Evolutionary conservation across 1,140 invertebrate species (phyloP).

Genomic region (Cherax quadricarinatus): DNA sequence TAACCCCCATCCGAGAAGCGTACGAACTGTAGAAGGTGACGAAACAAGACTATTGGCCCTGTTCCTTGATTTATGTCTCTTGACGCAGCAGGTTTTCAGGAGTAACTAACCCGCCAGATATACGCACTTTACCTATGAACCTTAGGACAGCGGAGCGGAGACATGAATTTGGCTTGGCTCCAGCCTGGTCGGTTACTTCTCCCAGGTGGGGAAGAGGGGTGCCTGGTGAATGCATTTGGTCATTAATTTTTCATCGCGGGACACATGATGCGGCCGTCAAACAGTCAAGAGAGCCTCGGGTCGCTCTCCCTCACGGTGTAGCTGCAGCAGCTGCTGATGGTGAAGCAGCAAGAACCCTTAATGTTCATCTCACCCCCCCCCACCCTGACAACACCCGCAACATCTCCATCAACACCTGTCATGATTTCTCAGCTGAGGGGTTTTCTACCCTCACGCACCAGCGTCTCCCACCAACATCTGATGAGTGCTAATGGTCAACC

Average conservation of each 20-base stretch:
- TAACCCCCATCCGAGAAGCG: background rate
- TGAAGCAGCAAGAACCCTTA: background rate
- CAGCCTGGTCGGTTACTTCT: background rate
- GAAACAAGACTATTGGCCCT: conserved; percentile 69
- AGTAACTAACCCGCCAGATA: conserved; percentile 21
- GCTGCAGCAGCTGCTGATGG: background rate
- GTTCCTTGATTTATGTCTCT: conserved; percentile 70
- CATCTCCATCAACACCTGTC: conserved; percentile 47
- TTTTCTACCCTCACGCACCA: background rate
- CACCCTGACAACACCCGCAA: conserved; percentile 18
- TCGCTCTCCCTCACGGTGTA: conserved; percentile 31
- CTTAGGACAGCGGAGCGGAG: background rate
- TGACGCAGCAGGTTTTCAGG: conserved; percentile 43
- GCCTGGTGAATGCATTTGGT: conserved; percentile 69
- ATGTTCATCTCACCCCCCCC: background rate
- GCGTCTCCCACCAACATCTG: background rate
- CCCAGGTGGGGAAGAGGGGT: conserved; percentile 25
- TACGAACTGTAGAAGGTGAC: conserved; percentile 58
- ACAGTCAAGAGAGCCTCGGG: conserved; percentile 60
- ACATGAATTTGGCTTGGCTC: background rate
- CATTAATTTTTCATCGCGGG: conserved; percentile 70
- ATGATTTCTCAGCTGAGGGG: background rate
- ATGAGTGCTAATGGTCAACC: too few species aligned
- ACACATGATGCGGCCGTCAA: conserved; percentile 70
- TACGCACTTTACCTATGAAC: background rate